Conservation (phyloP, 2,888 invertebrate species). For the Drosophila aldrichi region DNA sequence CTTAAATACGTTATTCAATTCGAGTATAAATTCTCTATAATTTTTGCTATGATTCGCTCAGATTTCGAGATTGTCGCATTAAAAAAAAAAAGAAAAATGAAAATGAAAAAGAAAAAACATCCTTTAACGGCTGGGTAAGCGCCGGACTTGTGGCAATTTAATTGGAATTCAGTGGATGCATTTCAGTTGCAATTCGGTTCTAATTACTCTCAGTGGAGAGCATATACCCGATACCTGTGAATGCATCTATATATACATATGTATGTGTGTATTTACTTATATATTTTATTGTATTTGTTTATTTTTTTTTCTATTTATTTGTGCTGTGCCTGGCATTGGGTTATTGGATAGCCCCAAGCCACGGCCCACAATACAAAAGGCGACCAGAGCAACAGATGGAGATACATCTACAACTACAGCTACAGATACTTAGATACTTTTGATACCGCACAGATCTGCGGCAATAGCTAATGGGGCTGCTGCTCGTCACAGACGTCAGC, state of each 20-base stretch:
- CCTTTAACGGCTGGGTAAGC: conserved; percentile 64
- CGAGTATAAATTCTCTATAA: background rate
- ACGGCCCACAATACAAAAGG: conserved; percentile 30
- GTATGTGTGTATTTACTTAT: background rate
- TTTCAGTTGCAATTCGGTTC: conserved; percentile 67
- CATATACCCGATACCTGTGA: conserved; percentile 52
- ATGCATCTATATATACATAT: background rate
- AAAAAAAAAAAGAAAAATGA: too few relatives aligned
- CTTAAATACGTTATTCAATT: background rate
- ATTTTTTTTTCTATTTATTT: background rate
- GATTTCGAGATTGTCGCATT: conserved; percentile 56
- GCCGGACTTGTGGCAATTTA: conserved; percentile 53
- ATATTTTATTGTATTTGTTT: background rate
- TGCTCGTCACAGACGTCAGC: conserved; percentile 48
- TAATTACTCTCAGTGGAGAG: conserved; percentile 60
- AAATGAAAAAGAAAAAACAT: conserved; percentile 22
- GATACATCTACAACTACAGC: conserved; percentile 20
- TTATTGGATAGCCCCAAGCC: conserved; percentile 53
- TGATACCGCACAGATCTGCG: conserved; percentile 36
- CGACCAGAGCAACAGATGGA: conserved; percentile 13
- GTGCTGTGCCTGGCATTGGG: conserved; percentile 36
- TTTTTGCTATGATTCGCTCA: conserved; percentile 12
- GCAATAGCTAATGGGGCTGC: conserved; percentile 18
- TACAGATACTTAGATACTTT: conserved; percentile 31
- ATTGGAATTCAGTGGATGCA: conserved; percentile 75